Base-by-base conservation (phyloP, 30 jellyfish, hydroid and myxozoan genomes). In the Chrysaora quinquecirrha region DNA sequence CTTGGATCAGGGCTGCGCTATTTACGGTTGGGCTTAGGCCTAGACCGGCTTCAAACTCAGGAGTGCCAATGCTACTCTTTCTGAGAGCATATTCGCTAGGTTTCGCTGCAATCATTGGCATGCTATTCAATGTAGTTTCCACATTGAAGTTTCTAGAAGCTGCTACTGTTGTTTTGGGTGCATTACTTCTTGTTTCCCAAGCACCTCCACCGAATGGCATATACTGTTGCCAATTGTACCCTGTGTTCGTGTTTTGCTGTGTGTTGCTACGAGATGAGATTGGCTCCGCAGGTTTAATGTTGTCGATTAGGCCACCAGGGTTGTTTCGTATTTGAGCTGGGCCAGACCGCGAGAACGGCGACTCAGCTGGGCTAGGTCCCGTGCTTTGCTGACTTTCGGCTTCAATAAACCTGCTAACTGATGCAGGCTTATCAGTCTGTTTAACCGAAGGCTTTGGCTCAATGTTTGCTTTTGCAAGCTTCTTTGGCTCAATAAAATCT, bases 171-270 rank as follows among this genome's bases (percentile, higher is more conserved):
- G 61, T 54, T 2, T 67, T 80, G 16, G 90, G 90, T 23, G 58
- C 63, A 30, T 48, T 58, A 48, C 90, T 80, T 48, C 63, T 78
- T 31, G 48, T 80, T 38, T 66, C 83, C 83, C 82, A 66, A 20
- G 50, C 54, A 0, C 78, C 77, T 0, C 65, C 62, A 20, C 82
- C 82, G 38, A 82, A 89, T 34, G 96, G 96, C 92, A 78, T 80
- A 60, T 89, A 89, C 78, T 89, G 97, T 74, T 87, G 90, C 97
- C 97, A 89, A 0, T 46, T 70, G 65, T 89, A 89, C 58, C 90
- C 90, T 18, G 54, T 80, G 31, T 30, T 63, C 24, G 58, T 6
- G 25, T 30, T 70, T 11, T 64, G 89, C 28, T 34, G 73, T 2
- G 71, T 31, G 1, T 30, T 65, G 49, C 90, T 80, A 19, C 90